Conservation (phyloP, 2,113 vertebrate genomes). For the human (Homo sapiens) region GRCh38 chr1:118560001-118560500, state of each 20-base stretch:
- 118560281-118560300: background rate
- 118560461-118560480: background rate
- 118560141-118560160: background rate
- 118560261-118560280: background rate
- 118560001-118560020: background rate
- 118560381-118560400: background rate
- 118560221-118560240: background rate
- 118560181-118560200: background rate
- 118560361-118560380: background rate
- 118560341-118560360: background rate
- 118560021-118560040: background rate
- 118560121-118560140: conserved; percentile 13
- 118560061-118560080: conserved; percentile 40
- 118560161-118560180: background rate
- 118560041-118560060: conserved; percentile 63
- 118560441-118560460: background rate
- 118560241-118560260: background rate
- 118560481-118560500: background rate
- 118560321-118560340: background rate
- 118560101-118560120: conserved; percentile 30
- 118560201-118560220: background rate
- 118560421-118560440: background rate
- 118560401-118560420: background rate
- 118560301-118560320: background rate
- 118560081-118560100: conserved; percentile 38